Evolutionary conservation across 1,140 invertebrate genomes (phyloP), one percentile per base, ranked within the genome.

Genomic region (Asbolus verrucosus): DNA sequence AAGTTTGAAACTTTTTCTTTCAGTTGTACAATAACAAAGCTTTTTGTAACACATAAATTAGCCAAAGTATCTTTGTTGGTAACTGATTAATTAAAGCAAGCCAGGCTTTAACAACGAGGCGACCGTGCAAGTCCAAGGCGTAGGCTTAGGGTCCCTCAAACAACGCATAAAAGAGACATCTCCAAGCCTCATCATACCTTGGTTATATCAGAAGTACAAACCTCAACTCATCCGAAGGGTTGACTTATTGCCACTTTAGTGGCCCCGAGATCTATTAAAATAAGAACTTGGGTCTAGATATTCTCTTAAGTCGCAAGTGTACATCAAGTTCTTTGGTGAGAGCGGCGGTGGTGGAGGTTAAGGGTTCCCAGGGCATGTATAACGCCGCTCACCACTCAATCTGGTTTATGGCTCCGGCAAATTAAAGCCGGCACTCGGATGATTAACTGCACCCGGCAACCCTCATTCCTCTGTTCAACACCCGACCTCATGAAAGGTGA

Each of bases 381-480:
- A 77, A 76, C 73, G 65, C 66, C 67, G 59, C 74, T 77, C 76
- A 60, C 75, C 75, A 73, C 75, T 76, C 76, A 77, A 77, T 77
- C 76, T 75, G 73, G 67, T 77, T 77, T 77, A 77, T 75, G 76
- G 71, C 73, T 43, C 43, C 46, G 67, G 65, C 71, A 76, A 77
- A 76, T 77, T 76, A 75, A 77, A 76, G 73, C 73, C 70, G 71
- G 71, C 71, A 72, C 71, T 72, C 65, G 71, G 74, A 77, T 77
- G 76, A 77, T 77, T 76, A 76, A 77, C 71, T 67, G 71, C 62
- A 70, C 21, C 63, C 46, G 65, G 70, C 70, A 43, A 61, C 67
- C 50, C 43, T 30, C 59, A 50, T 36, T 14, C 66, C 21, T 36
- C 67, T 62, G 46, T 66, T 66, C 46, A 54, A 66, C 67, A 65